Evolutionary conservation across 2,888 invertebrate species (phyloP).

Genomic region (Pachydiplax longipennis): DNA sequence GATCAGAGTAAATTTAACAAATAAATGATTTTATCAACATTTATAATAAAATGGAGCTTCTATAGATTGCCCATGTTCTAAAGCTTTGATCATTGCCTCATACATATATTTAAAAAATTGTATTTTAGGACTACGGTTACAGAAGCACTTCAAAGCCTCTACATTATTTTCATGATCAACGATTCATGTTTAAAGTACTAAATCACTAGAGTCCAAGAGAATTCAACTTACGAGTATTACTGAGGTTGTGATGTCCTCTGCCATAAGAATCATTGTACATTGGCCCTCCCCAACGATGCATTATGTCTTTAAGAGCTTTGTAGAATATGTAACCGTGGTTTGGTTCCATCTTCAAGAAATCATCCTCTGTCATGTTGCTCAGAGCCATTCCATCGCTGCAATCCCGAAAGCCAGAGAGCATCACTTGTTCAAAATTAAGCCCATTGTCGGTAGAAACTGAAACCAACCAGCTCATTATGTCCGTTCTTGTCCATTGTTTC

Average conservation of each 20-base stretch:
- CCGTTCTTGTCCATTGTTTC: background rate
- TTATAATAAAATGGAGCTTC: too few species aligned
- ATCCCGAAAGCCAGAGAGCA: constrained; percentile 12
- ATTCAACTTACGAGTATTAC: background rate
- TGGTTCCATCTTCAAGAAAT: background rate
- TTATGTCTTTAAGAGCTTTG: background rate
- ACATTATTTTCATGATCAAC: too few species aligned
- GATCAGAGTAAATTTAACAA: too few species aligned
- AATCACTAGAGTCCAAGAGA: too few species aligned
- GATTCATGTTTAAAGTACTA: too few species aligned
- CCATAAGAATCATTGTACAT: background rate
- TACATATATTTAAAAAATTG: too few species aligned
- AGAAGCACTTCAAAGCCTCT: too few species aligned
- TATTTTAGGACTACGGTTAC: too few species aligned
- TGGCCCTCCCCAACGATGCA: background rate
- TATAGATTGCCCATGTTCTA: too few species aligned
- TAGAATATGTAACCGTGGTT: constrained; percentile 12
- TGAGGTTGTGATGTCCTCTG: background rate
- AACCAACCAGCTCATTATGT: constrained; percentile 6
- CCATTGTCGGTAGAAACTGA: background rate
- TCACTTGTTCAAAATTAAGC: background rate
- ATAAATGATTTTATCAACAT: too few species aligned
- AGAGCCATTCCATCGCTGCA: background rate
- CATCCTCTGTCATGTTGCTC: background rate
- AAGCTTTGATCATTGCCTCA: too few species aligned